Evolutionary conservation across 2,888 invertebrate genomes (phyloP).

Genomic region (Xanthia icteritia): DNA sequence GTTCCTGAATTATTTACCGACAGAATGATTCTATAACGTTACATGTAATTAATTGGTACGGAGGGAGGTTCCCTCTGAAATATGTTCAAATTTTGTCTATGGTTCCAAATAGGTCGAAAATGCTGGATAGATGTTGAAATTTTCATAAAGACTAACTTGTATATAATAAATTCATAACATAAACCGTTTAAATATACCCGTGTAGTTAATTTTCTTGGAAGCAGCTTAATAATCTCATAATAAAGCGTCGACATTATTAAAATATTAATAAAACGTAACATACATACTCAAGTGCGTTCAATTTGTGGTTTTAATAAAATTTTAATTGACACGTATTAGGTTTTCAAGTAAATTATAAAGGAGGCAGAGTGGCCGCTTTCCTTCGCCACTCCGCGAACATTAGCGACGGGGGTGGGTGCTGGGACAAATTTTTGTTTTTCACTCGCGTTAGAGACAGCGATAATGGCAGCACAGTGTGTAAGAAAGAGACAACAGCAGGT

Average conservation of each 20-base stretch:
- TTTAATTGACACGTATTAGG: constrained; percentile 90
- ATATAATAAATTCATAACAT: not conserved
- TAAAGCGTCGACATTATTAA: constrained; percentile 78
- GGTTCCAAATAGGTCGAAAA: not conserved
- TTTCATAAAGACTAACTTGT: not conserved
- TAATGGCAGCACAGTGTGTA: constrained; percentile 65
- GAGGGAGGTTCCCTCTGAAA: not conserved
- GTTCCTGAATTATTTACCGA: not conserved
- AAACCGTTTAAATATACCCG: constrained; percentile 4
- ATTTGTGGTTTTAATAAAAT: constrained; percentile 86
- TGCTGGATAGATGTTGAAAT: not conserved
- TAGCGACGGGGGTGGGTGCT: constrained; percentile 84
- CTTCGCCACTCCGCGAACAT: constrained; percentile 83
- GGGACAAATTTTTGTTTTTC: constrained; percentile 89
- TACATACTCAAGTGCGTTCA: constrained; percentile 80
- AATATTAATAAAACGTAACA: constrained; percentile 83
- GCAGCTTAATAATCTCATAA: constrained; percentile 53
- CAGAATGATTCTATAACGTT: not conserved
- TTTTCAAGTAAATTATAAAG: constrained; percentile 88
- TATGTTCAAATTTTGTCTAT: not conserved
- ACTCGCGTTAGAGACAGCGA: constrained; percentile 79
- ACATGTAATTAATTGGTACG: not conserved
- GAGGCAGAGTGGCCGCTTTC: constrained; percentile 81
- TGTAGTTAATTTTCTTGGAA: constrained; percentile 52
- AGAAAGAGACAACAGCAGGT: constrained; percentile 87